A percentile compares a stretch with the other conserved stretches of the same genome.
phyloP scores from a whole-genome alignment of 2,113 vertebrate genomes.

The Typhlomys cinereus region DNA sequence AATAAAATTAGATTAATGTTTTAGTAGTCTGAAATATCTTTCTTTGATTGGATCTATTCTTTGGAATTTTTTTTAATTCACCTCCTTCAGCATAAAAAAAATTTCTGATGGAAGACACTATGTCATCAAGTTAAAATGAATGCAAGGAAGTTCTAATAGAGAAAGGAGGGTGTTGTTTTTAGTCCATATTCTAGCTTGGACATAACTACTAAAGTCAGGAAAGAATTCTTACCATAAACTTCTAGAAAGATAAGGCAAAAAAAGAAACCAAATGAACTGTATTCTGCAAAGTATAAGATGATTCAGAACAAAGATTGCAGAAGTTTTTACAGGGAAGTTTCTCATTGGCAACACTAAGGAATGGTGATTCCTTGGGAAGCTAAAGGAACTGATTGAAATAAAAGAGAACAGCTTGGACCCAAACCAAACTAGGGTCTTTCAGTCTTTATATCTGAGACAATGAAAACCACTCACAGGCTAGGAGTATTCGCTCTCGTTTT shows the following conservation, averaged over 20 bases:
- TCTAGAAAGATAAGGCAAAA: neutral
- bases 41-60: neutral
- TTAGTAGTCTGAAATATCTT: conserved; percentile 30
- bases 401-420: neutral
- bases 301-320: neutral
- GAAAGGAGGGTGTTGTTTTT: neutral
- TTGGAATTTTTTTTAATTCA: neutral
- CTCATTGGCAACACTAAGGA: neutral
- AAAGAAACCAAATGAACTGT: neutral
- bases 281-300: neutral
- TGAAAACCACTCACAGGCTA: neutral
- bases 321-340: neutral
- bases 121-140: neutral
- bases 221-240: neutral
- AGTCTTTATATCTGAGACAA: neutral
- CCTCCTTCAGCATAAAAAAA: neutral
- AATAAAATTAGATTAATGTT: neutral
- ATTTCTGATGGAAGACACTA: neutral
- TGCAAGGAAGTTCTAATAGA: neutral
- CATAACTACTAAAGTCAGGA: neutral
- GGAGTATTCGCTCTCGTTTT: neutral
- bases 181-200: neutral
- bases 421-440: neutral
- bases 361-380: neutral
- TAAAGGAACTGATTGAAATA: neutral